Conservation (phyloP, 2,888 invertebrate species). For the Himalopsyche tibetana region DNA sequence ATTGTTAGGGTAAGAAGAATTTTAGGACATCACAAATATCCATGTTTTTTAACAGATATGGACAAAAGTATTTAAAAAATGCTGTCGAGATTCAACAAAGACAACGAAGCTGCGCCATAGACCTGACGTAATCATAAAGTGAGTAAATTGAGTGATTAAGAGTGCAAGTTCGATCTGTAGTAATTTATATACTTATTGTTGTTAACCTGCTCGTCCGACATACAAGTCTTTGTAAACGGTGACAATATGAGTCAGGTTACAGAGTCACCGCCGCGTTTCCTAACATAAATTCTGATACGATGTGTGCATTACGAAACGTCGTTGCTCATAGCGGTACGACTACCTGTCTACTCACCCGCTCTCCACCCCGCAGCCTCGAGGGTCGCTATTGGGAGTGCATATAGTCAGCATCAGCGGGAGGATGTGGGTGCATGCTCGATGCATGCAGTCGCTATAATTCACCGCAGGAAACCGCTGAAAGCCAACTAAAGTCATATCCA, state of each 20-base stretch:
- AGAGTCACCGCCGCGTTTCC: conserved; percentile 30
- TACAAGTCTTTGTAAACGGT: background rate
- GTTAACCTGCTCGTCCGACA: background rate
- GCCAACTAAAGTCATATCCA: background rate
- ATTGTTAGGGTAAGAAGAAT: too few species aligned
- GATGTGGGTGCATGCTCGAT: conserved; percentile 30
- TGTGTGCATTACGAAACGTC: conserved; percentile 26
- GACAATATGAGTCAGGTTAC: conserved; percentile 2
- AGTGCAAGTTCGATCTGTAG: too few species aligned
- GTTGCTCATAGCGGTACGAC: conserved; percentile 8
- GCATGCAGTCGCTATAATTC: conserved; percentile 24
- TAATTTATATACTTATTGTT: too few species aligned
- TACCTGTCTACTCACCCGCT: background rate
- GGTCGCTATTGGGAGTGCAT: background rate
- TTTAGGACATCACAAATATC: too few species aligned
- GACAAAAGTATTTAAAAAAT: too few species aligned
- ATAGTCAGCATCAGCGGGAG: conserved; percentile 8
- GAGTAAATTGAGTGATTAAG: too few species aligned
- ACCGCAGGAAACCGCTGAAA: conserved; percentile 34
- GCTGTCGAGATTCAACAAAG: too few species aligned
- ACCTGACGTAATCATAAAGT: too few species aligned
- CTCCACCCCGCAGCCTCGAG: background rate
- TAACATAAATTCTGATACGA: conserved; percentile 34
- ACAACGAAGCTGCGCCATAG: too few species aligned
- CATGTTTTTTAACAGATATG: too few species aligned